Base-by-base conservation (phyloP, 2,113 vertebrate genomes). In the Cyanoramphus novaezelandiae region DNA sequence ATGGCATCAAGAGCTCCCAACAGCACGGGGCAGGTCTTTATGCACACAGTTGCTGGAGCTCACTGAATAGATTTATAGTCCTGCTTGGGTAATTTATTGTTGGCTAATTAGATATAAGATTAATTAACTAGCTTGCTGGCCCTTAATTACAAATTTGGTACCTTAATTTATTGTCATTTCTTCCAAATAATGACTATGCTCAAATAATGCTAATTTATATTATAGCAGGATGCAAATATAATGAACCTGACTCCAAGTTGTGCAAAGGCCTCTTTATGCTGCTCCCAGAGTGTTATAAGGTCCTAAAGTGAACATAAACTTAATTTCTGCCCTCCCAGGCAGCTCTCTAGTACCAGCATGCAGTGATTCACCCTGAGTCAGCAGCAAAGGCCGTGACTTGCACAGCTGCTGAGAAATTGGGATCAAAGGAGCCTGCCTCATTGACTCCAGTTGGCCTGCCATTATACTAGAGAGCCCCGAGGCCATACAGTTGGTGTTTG, bases 321-420 rank as follows among this genome's bases (percentile, higher is more conserved):
- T 84, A 71, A 91, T 96, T 93, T 68, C 95, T 94, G 90, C 90
- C 80, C 90, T 96, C 72, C 31, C 25, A 96, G 72, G 77, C 2
- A 0, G 33, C 85, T 93, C 80, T 93, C 41, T 80, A 50, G 69
- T 3, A 52, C 83, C 64, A 91, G 55, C 1, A 1, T 53, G 50
- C 71, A 24, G 33, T 46, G 86, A 90, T 93, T 94, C 86, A 60
- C 53, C 43, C 0, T 92, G 95, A 96, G 86, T 92, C 92, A 95
- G 96, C 94, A 92, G 80, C 88, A 31, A 83, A 88, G 83, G 91
- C 94, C 94, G 4, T 68, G 88, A 93, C 95, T 96, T 71, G 91
- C 60, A 71, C 92, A 97, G 96, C 92, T 96, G 94, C 91, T 88
- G 76, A 92, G 94, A 95, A 97, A 93, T 1, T 33, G 83, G 80